Evolutionary conservation across 2,797 vertebrate species (phyloP), one percentile per base, ranked within the genome.

Genomic region (Heliangelus exortis): DNA sequence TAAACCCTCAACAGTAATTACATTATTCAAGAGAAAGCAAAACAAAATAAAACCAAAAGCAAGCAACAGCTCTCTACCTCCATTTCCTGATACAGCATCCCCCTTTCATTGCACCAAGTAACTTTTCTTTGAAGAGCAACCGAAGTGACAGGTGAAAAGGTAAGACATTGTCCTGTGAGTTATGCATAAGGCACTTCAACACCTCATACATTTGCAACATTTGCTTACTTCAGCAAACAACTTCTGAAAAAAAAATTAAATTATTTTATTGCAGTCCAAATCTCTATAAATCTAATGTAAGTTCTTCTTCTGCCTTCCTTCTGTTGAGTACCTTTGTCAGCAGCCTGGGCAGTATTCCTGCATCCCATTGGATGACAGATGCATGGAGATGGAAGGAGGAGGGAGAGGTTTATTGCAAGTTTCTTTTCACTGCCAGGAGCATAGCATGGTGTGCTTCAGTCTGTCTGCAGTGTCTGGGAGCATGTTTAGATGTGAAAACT

Each of bases 1-100:
- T 81, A 66, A 94, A 74, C 6, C 19, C 15, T 79, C 43, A 90
- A 81, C 94, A 90, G 75, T 79, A 95, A 91, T 77, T 89, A 69
- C 20, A 51, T 8, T 7, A 67, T 78, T 5, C 12, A 51, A 53
- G 15, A 51, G 26, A 72, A 65, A 51, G 39, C 39, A 41, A 31
- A 17, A 3, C 23, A 25, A n/a, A 51, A 51, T 14, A 14, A 51
- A 15, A 51, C 13, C 26, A 28, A 48, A 50, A 25, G 39, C 10
- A 25, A 50, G 14, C 7, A 74, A 4, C 4, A 14, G 5, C 34
- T 55, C 33, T 57, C 12, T 8, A 20, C 7, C 20, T 13, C n/a
- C 12, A 10, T 62, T 86, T 87, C 29, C 15, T 55, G 19, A 29
- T 28, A 31, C 7, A 25, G 8, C 3, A 15, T 69, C 6, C 7